These are phyloP conservation scores for Sinelater perroti DNA, from an alignment of 2,888 invertebrate genomes.

Conservation along the genomic window DNA sequence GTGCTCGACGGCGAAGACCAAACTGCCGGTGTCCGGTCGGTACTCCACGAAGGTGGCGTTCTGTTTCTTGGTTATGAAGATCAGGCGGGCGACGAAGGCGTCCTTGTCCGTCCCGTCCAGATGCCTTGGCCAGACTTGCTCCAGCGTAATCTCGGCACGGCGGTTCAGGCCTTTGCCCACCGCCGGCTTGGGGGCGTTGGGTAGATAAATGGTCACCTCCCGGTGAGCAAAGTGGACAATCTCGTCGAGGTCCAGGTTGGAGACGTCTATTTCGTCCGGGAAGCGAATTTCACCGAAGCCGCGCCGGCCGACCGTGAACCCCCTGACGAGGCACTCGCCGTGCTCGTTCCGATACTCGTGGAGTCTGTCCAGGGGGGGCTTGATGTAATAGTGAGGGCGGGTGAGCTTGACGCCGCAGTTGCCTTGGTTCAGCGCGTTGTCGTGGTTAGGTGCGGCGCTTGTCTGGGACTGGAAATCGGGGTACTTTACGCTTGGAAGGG, in stretches of 20 bases:
- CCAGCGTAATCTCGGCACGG: slow-evolving; percentile 89
- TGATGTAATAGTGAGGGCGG: slow-evolving; percentile 89
- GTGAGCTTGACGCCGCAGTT: slow-evolving; percentile 77
- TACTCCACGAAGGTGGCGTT: slow-evolving; percentile 94
- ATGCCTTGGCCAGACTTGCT: slow-evolving; percentile 93
- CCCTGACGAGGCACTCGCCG: slow-evolving; percentile 82
- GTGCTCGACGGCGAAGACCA: slow-evolving; percentile 95
- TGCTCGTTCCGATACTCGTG: slow-evolving; percentile 75
- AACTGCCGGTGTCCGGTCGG: slow-evolving; percentile 93
- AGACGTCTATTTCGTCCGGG: slow-evolving; percentile 83
- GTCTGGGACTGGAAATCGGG: too few species aligned
- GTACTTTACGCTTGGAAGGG: too few species aligned
- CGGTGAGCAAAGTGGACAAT: slow-evolving; percentile 92
- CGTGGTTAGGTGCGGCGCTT: too few species aligned
- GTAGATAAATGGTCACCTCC: slow-evolving; percentile 95
- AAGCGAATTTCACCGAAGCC: slow-evolving; percentile 93
- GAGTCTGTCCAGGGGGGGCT: slow-evolving; percentile 85
- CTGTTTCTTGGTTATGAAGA: slow-evolving; percentile 84
- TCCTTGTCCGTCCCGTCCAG: slow-evolving; percentile 81
- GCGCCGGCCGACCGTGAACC: slow-evolving; percentile 87
- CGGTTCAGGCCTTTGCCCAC: slow-evolving; percentile 86
- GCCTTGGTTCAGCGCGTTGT: too few species aligned
- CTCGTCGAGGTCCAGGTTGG: slow-evolving; percentile 85
- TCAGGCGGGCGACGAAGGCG: slow-evolving; percentile 86
- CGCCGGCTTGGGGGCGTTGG: slow-evolving; percentile 86